Evolutionary conservation across 2,888 invertebrate genomes (phyloP), one percentile per base, ranked within the genome.

Genomic region (Hypena proboscidalis): DNA sequence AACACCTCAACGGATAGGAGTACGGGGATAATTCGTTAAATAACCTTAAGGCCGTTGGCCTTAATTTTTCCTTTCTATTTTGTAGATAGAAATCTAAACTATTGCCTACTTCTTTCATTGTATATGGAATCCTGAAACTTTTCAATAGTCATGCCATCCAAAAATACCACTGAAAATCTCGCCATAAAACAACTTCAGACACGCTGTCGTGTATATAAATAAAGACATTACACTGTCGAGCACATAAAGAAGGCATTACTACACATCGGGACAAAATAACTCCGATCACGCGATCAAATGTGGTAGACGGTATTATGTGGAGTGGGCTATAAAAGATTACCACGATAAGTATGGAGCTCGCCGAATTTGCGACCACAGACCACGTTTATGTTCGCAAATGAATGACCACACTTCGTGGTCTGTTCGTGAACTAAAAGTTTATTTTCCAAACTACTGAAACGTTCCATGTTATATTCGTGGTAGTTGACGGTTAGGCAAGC

Each of bases 271-370:
- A 63, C 61, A 64, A 67, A 76, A 70, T 56, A 57, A 65, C 58
- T 72, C 68, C 47, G 60, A 69, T 67, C 78, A 78, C 77, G 77
- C 76, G 66, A 77, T 62, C 67, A 45, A 45, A 48, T 43, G 60
- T 27, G 33, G 42, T 37, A 23, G 44, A 44, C 41, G 19, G 42
- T 45, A 63, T 52, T 53, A 60, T 38, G 42, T 52, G 22, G 48
- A 60, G 63, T 63, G 57, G 31, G 20, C 30, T 4, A 53, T 63
- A 58, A 63, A 67, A 46, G 32, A 41, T 33, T 32, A 42, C 25
- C 42, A 42, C 59, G 19, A 27, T 38, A 43, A 53, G 26, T 58
- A 33, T 37, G 53, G 52, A 55, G 30, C 31, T 52, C 3, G 34
- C 14, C 26, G 36, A 42, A 50, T 44, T 36, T 51, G 33, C 40